phyloP scores from a whole-genome alignment of 1,140 invertebrate genomes.

The Drosophila equinoxialis region DNA sequence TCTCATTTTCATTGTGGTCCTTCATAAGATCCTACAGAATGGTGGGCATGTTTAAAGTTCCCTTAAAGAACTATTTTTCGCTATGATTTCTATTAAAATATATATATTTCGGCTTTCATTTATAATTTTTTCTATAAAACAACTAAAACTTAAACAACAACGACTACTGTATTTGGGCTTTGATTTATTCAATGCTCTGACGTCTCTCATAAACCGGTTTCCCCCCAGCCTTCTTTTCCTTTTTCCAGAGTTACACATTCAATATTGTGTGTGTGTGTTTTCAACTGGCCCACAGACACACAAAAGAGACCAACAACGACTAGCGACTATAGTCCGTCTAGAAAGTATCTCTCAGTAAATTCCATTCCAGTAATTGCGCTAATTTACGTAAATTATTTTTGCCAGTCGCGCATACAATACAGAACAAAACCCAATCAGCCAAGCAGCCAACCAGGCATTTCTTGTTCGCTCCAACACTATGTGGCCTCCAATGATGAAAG shows the following conservation, averaged over 20 bases:
- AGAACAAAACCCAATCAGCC: conserved; percentile 50
- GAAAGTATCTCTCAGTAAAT: conserved; percentile 55
- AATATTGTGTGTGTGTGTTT: background rate
- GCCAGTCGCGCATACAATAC: conserved; percentile 33
- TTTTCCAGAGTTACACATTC: background rate
- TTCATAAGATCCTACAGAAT: background rate
- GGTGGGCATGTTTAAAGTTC: background rate
- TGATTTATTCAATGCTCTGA: conserved; percentile 20
- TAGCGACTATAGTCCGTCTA: conserved; percentile 22
- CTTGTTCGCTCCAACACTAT: background rate
- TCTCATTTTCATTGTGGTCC: no score
- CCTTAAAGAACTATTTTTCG: background rate
- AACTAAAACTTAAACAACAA: conserved; percentile 13
- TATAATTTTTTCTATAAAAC: conserved; percentile 14
- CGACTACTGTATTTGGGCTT: conserved; percentile 10
- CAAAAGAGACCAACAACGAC: background rate
- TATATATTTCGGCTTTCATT: background rate
- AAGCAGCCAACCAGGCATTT: background rate
- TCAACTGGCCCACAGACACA: conserved; percentile 17
- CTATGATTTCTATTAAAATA: conserved; percentile 1
- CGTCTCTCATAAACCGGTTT: conserved; percentile 25
- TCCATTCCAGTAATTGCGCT: conserved; percentile 58
- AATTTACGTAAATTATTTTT: conserved; percentile 66
- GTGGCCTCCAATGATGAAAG: background rate
- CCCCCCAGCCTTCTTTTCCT: background rate